Evolutionary conservation across 2,797 vertebrate genomes (phyloP), one percentile per base, ranked within the genome.

Genomic region (Rhynchotus rufescens): DNA sequence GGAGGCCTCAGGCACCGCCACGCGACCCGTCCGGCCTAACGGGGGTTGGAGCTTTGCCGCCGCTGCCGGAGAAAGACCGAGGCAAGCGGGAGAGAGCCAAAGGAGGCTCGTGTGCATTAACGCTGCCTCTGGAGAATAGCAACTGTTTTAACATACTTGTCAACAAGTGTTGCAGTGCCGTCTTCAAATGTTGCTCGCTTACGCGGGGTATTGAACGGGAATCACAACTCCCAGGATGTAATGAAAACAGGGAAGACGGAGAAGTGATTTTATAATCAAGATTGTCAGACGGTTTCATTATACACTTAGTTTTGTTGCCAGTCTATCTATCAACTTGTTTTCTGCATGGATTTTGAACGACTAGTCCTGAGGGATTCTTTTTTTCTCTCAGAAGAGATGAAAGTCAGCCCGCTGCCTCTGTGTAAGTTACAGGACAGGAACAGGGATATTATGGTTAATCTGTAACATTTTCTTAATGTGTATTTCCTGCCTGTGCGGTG

Each of bases 141-240:
- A 84, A 26, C 64, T 91, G 76, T 32, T 82, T 64, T 84, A 73
- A 81, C 12, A 9, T 14, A 16, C 12, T 80, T 86, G 45, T 73
- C 82, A 80, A 86, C 32, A 80, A 90, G 14, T 81, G 75, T 82
- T 95, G 52, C 84, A 94, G 80, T 68, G 86, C 84, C 89, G 26
- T 80, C 81, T 91, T 52, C 40, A 88, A 26, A 47, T 52, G 38
- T 5, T 56, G 57, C 60, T 94, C 71, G 59, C 36, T 66, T 68
- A 3, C 80, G 77, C 64, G 80, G 49, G 17, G 3, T 83, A 66
- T 32, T 61, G 77, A 91, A 60, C 45, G 73, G 80, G 74, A 80
- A 86, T 88, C 90, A 68, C 74, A 84, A 72, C 85, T 93, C 79
- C 66, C 56, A 91, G 78, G 64, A 22, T 69, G 45, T 34, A 66